phyloP scores from a whole-genome alignment of 2,888 invertebrate species.

The Tachina lurida region DNA sequence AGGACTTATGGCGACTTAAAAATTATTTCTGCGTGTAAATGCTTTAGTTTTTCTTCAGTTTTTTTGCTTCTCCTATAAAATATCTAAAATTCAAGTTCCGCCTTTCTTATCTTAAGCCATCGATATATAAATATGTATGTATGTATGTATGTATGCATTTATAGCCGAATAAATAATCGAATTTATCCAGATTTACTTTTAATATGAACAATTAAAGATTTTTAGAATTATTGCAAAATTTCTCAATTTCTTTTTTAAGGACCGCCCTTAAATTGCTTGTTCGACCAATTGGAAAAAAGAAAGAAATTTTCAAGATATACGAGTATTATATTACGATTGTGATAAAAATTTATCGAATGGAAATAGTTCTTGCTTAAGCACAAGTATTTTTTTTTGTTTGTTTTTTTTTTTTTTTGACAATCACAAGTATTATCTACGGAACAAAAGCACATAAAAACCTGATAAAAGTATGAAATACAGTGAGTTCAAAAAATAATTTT shows the following conservation, averaged over 20 bases:
- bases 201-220: slow-evolving; percentile 24
- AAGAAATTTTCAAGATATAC: slow-evolving; percentile 26
- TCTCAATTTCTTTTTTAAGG: slow-evolving; percentile 3
- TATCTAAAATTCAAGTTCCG: no score
- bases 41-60: no score
- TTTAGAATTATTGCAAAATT: background rate
- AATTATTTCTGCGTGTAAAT: no score
- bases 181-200: background rate
- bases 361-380: slow-evolving; percentile 70
- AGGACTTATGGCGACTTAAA: no score
- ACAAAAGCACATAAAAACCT: no score
- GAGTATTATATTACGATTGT: slow-evolving; percentile 76
- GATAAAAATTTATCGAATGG: slow-evolving; percentile 82
- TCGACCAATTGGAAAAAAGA: slow-evolving; percentile 62
- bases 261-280: slow-evolving; percentile 54
- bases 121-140: no score
- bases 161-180: background rate
- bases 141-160: no score
- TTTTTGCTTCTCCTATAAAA: no score
- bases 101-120: no score
- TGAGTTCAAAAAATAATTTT: no score
- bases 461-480: background rate
- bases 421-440: no score
- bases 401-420: no score
- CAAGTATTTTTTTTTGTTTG: background rate